Evolutionary conservation across 1,140 invertebrate genomes (phyloP), one percentile per base, ranked within the genome.

Genomic region (Galleria mellonella): DNA sequence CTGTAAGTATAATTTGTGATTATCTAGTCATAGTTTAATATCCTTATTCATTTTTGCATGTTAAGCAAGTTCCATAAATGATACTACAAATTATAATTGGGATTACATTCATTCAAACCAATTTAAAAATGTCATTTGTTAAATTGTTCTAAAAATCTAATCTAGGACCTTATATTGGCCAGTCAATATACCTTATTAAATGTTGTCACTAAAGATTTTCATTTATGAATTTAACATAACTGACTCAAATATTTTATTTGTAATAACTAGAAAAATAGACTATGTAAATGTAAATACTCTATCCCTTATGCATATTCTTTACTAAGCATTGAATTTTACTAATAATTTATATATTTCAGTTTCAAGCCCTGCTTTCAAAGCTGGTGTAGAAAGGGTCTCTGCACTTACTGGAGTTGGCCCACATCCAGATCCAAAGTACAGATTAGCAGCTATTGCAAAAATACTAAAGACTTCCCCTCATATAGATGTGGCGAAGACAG

Each of bases 391-490:
- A 39, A 72, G 77, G 55, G 55, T 87, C 0, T 76, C 71, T 29
- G 62, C 82, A 14, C 37, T 87, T 10, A 61, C 67, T 40, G 73
- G 72, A 13, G 69, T 87, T 27, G 82, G 84, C 7, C 86, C 86
- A 15, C 86, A 87, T 50, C 47, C 54, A 14, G 83, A 87, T 47
- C 71, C 79, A 0, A 78, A 78, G 43, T 53, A 87, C 2, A 62
- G 81, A 17, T 51, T 87, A 4, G 88, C 91, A 15, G 81, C 87
- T 7, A 70, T 99, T 35, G 94, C 96, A 3, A 91, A 92, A 67
- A 77, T 96, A 32, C 83, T 98, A 15, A 91, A 94, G 60, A 89
- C 97, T 15, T 88, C 91, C 0, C 90, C 90, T 8, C 96, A 98
- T 87, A 91, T 93, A 4, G 91, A 97, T 82, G 93, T 95, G 67